Evolutionary conservation across 2,113 vertebrate species (phyloP).

Genomic region (Verasper variegatus): DNA sequence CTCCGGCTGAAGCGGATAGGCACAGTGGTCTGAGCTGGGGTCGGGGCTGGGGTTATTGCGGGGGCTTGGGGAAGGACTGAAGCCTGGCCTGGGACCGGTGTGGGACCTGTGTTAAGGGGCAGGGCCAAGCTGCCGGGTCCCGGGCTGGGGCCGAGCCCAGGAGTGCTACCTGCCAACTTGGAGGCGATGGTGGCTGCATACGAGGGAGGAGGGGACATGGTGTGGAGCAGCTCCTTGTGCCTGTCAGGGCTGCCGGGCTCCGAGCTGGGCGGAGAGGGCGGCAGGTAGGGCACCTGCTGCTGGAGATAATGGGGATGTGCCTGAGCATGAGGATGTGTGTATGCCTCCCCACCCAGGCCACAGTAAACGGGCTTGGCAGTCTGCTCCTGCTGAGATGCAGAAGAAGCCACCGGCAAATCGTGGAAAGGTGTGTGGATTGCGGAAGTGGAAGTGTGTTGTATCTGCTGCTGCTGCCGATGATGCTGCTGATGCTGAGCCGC

Average conservation of each 20-base stretch:
- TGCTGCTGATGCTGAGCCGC: constrained; percentile 61
- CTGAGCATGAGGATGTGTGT: constrained; percentile 65
- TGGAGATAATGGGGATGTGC: constrained; percentile 80
- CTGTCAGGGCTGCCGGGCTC: constrained; percentile 97
- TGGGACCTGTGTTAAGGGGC: constrained; percentile 44
- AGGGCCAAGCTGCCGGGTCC: constrained; percentile 69
- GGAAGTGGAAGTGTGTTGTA: constrained; percentile 63
- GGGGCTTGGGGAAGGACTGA: constrained; percentile 75
- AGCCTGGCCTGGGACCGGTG: constrained; percentile 43
- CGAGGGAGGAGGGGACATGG: constrained; percentile 94
- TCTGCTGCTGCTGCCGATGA: constrained; percentile 47
- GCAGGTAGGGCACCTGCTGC: constrained; percentile 92
- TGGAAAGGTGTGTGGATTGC: constrained; percentile 70
- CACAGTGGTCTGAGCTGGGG: constrained; percentile 74
- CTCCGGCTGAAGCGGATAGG: constrained; percentile 94
- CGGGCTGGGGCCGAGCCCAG: constrained; percentile 61
- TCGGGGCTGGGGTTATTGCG: constrained; percentile 31
- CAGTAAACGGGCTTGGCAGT: constrained; percentile 89
- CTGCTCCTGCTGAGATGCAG: constrained; percentile 85
- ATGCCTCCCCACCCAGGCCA: constrained; percentile 83
- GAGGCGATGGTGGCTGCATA: constrained; percentile 97
- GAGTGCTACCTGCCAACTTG: constrained; percentile 88
- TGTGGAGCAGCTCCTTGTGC: constrained; percentile 95
- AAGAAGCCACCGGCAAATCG: constrained; percentile 79
- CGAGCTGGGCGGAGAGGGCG: constrained; percentile 95